A percentile compares a stretch with the other conserved stretches of the same genome.
Evolutionary conservation across 2,888 invertebrate genomes (phyloP).

Genomic region (Drosophila fungiperda): DNA sequence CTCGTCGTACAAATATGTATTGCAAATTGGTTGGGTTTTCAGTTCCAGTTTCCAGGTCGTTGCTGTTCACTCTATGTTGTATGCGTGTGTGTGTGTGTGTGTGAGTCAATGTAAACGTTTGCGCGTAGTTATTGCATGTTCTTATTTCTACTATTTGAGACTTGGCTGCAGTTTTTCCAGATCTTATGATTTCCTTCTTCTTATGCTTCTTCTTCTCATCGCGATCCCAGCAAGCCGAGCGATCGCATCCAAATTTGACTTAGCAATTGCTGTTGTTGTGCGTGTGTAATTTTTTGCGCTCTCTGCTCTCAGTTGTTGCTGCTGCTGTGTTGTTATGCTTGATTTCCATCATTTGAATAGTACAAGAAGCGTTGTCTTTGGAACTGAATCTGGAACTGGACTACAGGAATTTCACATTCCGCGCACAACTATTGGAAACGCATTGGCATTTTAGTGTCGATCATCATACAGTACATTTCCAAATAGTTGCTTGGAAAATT

Average conservation of each 20-base stretch:
- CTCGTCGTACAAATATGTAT: conserved; percentile 69
- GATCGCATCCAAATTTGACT: conserved; percentile 67
- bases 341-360: conserved; percentile 65
- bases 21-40: conserved; percentile 77
- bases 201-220: conserved; percentile 18
- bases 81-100: conserved; percentile 19
- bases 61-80: conserved; percentile 33
- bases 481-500: conserved; percentile 16
- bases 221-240: conserved; percentile 40
- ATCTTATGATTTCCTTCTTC: conserved; percentile 57
- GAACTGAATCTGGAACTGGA: conserved; percentile 47
- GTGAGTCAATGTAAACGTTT: conserved; percentile 36
- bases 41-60: conserved; percentile 77
- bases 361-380: conserved; percentile 56
- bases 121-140: conserved; percentile 66
- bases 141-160: conserved; percentile 50
- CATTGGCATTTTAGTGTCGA: conserved; percentile 53
- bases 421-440: conserved; percentile 33
- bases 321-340: conserved; percentile 38
- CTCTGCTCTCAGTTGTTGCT: conserved; percentile 10
- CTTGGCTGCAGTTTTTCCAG: conserved; percentile 57
- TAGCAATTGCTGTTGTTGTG: conserved; percentile 52
- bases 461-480: conserved; percentile 40
- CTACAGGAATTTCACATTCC: conserved; percentile 54
- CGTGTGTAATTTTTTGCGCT: conserved; percentile 21